phyloP scores from a whole-genome alignment of 2,888 invertebrate genomes.

The Omphaloscelis lunosa region DNA sequence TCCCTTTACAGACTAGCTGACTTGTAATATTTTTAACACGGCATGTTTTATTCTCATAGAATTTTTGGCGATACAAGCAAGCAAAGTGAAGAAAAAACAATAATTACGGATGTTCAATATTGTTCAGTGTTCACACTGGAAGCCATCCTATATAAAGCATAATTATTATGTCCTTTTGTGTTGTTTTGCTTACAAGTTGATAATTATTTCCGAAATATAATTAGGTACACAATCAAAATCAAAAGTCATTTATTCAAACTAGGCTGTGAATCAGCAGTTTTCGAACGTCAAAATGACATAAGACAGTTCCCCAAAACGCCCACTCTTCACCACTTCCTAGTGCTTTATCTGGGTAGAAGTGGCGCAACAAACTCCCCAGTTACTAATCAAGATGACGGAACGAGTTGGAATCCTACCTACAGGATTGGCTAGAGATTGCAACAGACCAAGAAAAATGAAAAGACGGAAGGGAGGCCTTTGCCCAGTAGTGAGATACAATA shows the following conservation, averaged over 20 bases:
- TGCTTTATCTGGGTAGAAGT: background rate
- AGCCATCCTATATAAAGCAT: no score
- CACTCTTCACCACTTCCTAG: background rate
- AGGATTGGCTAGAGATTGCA: background rate
- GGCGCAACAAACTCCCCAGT: background rate
- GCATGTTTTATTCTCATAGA: no score
- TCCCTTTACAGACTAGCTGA: background rate
- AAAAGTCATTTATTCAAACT: background rate
- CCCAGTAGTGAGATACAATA: no score
- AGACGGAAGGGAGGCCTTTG: background rate
- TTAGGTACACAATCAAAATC: background rate
- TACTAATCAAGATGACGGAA: background rate
- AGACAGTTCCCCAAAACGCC: background rate
- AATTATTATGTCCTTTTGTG: no score
- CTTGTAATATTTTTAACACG: no score
- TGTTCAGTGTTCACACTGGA: no score
- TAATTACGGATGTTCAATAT: no score
- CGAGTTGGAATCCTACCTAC: background rate
- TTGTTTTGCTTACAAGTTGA: background rate
- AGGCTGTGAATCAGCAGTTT: background rate
- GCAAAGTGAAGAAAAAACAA: no score
- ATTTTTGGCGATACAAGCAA: no score
- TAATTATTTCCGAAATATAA: background rate
- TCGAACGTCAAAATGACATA: background rate
- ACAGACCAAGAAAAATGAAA: background rate